These are phyloP conservation scores for Ennomos quercinarius DNA, from an alignment of 2,888 invertebrate genomes.

Conservation along the genomic window DNA sequence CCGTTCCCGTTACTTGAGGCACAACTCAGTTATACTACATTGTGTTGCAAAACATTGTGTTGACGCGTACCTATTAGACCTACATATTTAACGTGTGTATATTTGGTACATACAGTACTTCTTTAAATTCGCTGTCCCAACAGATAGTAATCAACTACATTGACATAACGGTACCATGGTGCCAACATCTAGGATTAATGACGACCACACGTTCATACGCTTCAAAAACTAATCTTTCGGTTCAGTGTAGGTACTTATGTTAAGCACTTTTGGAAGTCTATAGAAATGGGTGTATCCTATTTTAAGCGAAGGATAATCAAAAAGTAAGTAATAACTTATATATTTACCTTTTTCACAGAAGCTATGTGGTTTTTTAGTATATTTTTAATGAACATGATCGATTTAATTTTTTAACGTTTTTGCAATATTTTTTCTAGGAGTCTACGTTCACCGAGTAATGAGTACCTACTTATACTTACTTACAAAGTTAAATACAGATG, in stretches of 20 bases:
- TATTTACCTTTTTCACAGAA: too few species aligned
- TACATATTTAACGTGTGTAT: conserved; percentile 9
- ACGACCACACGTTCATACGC: conserved; percentile 44
- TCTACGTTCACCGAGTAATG: too few species aligned
- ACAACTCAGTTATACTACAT: conserved; percentile 29
- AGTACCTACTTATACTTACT: too few species aligned
- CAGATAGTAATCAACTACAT: conserved; percentile 50
- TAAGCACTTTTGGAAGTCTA: conserved; percentile 44
- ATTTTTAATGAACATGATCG: too few species aligned
- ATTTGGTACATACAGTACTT: conserved; percentile 16
- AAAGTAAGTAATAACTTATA: too few species aligned
- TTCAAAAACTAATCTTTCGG: conserved; percentile 47
- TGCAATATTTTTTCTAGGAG: too few species aligned
- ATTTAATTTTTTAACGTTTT: too few species aligned
- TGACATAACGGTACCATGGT: conserved; percentile 65
- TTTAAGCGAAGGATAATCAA: too few species aligned
- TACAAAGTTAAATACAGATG: too few species aligned
- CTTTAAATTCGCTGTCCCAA: conserved; percentile 43
- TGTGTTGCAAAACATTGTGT: conserved; percentile 28
- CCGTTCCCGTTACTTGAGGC: conserved; percentile 19
- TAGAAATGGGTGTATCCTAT: too few species aligned
- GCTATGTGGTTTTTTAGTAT: too few species aligned
- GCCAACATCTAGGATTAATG: conserved; percentile 63
- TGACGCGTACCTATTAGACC: conserved; percentile 23
- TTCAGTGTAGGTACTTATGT: conserved; percentile 42